A percentile compares a stretch with the other conserved stretches of the same genome.
Evolutionary conservation across 2,888 invertebrate genomes (phyloP).

Genomic region (Gymnosoma rotundatum): DNA sequence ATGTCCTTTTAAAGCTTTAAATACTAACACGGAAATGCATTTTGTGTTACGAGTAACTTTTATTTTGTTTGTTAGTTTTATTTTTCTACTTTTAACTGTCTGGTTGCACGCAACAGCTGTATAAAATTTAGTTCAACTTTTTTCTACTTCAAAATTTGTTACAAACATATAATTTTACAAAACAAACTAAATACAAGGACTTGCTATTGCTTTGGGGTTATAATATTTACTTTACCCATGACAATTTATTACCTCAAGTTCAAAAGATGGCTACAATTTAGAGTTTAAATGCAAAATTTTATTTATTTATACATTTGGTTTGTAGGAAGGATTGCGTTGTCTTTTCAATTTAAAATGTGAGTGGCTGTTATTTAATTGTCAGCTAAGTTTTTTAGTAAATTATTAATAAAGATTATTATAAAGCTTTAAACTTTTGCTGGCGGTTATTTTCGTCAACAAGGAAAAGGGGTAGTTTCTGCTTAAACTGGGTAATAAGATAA

Average conservation of each 20-base stretch:
- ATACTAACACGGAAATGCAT: slow-evolving; percentile 50
- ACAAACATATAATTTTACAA: slow-evolving; percentile 15
- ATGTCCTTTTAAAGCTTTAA: slow-evolving; percentile 62
- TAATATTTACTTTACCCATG: slow-evolving; percentile 22
- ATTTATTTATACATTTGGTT: not conserved
- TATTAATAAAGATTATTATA: slow-evolving; percentile 27
- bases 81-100: slow-evolving; percentile 35
- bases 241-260: slow-evolving; percentile 60
- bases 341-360: slow-evolving; percentile 4
- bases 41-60: slow-evolving; percentile 21
- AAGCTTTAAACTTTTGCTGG: not conserved
- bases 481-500: not conserved
- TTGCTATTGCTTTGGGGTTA: slow-evolving; percentile 15
- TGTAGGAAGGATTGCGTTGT: not conserved
- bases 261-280: slow-evolving; percentile 59
- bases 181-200: slow-evolving; percentile 1
- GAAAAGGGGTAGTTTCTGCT: not conserved
- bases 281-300: slow-evolving; percentile 40
- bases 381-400: slow-evolving; percentile 21
- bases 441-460: not conserved
- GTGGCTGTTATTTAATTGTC: slow-evolving; percentile 22
- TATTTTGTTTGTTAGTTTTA: not conserved
- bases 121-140: slow-evolving; percentile 62
- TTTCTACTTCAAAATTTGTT: slow-evolving; percentile 5
- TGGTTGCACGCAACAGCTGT: slow-evolving; percentile 65